Evolutionary conservation across 2,113 vertebrate genomes (phyloP).

Genomic region (Smithornis capensis): DNA sequence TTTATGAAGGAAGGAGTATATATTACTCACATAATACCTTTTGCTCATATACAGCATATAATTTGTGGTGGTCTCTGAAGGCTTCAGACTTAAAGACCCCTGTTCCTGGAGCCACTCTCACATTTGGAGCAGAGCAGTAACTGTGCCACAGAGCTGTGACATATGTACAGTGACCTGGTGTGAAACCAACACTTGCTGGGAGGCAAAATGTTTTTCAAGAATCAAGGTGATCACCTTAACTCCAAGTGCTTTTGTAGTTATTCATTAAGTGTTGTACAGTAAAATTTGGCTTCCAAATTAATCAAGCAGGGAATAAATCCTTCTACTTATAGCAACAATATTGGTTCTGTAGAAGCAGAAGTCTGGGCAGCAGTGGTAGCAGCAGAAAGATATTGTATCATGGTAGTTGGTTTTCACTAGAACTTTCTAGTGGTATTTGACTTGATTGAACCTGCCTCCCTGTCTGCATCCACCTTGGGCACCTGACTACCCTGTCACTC

Average conservation of each 20-base stretch:
- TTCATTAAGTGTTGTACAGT: background rate
- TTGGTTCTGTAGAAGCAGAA: background rate
- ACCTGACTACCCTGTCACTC: background rate
- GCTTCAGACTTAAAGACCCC: background rate
- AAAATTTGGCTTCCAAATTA: background rate
- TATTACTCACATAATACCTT: background rate
- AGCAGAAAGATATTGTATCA: background rate
- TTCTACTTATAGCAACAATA: background rate
- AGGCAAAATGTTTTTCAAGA: background rate
- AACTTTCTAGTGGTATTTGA: background rate
- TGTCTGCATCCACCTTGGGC: background rate
- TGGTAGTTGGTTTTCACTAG: background rate
- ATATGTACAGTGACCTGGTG: background rate
- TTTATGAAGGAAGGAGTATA: background rate
- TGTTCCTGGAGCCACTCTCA: background rate
- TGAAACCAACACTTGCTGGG: background rate
- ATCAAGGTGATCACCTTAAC: background rate
- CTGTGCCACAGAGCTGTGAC: background rate
- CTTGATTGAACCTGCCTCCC: background rate
- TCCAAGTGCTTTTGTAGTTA: background rate
- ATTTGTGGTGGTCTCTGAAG: background rate
- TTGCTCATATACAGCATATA: background rate
- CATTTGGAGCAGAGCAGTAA: background rate
- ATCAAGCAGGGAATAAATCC: background rate
- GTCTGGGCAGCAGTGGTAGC: background rate